Base-by-base conservation (phyloP, 2,113 vertebrate genomes). In the Haemorhous mexicanus region DNA sequence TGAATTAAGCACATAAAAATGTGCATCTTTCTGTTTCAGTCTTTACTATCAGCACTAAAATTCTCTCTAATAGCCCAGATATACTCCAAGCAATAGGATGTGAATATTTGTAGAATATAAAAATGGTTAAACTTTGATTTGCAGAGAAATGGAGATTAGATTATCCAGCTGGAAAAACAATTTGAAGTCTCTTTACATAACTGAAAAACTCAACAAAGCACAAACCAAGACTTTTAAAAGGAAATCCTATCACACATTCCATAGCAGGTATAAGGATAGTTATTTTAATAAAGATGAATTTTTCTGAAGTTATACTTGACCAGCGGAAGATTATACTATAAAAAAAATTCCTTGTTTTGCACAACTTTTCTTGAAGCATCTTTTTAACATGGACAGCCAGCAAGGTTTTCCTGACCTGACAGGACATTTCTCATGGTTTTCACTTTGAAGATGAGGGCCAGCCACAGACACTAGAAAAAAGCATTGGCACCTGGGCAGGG, bases 1-100 rank as follows among this genome's bases (percentile, higher is more conserved):
- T 94, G 35, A 96, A 93, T 97, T 72, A 96, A 94, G 39, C 49
- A 41, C 59, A 93, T 95, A 94, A 94, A 66, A 91, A 78, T 87
- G 92, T 69, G 73, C 47, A 93, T 94, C 21, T 88, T 91, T 76
- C 23, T 69, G 66, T 63, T 58, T 80, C 88, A 74, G 18, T 82
- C 39, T 91, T 97, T 94, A 94, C 67, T 87, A 73, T 79, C 72
- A 63, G 22, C 41, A 94, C 16, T 94, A 95, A 94, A 92, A 87
- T n/a, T 81, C 61, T 81, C 35, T 41, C 28, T 44, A 90, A 61
- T 83, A 96, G 15, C 43, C 27, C 41, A 88, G 58, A 94, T 78
- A 92, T 84, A 95, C 67, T 69, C 32, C 27, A 91, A 91, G 33
- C n/a, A 86, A 37, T 24, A 43, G 8, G n/a, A 79, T n/a, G 53